phyloP scores from a whole-genome alignment of 1,140 invertebrate species.

The Sitodiplosis mosellana region DNA sequence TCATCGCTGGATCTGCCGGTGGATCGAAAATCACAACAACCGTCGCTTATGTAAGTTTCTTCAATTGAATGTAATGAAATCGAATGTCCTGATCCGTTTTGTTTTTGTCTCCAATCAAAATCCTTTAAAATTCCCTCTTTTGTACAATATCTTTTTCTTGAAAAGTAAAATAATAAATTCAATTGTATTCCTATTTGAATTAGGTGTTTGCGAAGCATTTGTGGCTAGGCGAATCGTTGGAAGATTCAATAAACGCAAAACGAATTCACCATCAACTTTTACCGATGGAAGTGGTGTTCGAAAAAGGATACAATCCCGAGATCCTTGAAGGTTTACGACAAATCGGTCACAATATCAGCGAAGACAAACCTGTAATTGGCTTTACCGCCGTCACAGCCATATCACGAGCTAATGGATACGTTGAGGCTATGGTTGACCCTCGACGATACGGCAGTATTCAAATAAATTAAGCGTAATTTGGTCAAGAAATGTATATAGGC shows the following conservation, averaged over 20 bases:
- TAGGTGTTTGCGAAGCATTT: background rate
- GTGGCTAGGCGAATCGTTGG: background rate
- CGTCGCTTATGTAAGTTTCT: conserved; percentile 44
- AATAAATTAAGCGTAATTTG: too few relatives aligned
- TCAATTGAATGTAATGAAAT: too few relatives aligned
- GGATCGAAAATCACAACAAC: conserved; percentile 82
- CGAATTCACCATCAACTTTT: background rate
- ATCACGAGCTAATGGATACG: background rate
- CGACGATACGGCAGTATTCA: background rate
- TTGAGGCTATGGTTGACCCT: background rate
- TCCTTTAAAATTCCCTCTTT: too few relatives aligned
- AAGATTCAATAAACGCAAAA: background rate
- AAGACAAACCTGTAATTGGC: background rate
- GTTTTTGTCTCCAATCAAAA: background rate
- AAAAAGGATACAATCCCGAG: background rate
- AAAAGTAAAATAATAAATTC: too few relatives aligned
- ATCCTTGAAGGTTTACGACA: background rate
- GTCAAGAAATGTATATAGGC: too few relatives aligned
- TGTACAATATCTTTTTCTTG: too few relatives aligned
- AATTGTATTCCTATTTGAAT: background rate
- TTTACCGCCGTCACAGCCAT: background rate
- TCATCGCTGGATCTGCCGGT: conserved; percentile 79
- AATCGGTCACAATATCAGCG: background rate
- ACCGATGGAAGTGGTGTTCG: background rate
- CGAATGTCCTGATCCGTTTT: too few relatives aligned